phyloP scores from a whole-genome alignment of 2,888 invertebrate species.

The Teleogryllus oceanicus region DNA sequence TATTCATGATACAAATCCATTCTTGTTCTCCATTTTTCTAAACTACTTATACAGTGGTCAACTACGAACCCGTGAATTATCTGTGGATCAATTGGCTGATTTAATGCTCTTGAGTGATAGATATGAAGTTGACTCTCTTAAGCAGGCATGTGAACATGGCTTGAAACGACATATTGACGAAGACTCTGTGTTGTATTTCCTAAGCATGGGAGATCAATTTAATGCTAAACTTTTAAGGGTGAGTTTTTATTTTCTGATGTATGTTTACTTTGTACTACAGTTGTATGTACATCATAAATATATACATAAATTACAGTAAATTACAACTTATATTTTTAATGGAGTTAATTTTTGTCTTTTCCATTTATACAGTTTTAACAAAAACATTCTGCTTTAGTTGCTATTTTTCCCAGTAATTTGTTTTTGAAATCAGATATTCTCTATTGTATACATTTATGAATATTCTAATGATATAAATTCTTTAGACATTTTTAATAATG shows the following conservation, averaged over 20 bases:
- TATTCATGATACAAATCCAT: conserved; percentile 62
- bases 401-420: no score
- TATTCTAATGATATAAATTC: no score
- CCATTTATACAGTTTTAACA: no score
- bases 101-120: conserved; percentile 62
- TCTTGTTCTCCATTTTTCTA: conserved; percentile 59
- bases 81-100: conserved; percentile 58
- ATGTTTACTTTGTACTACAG: not conserved
- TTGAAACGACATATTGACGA: conserved; percentile 59
- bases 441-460: no score
- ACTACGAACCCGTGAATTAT: conserved; percentile 52
- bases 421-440: no score
- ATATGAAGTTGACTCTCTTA: conserved; percentile 60
- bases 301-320: not conserved
- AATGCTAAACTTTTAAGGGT: conserved; percentile 57
- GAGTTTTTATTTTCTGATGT: conserved; percentile 37
- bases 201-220: conserved; percentile 65
- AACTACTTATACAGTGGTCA: conserved; percentile 63
- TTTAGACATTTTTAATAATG: no score
- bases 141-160: conserved; percentile 60
- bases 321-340: not conserved
- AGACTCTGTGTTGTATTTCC: conserved; percentile 60
- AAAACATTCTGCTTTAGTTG: no score
- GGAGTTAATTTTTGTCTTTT: no score
- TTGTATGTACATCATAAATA: not conserved